Conservation (phyloP, 2,797 vertebrate genomes). For the Euthynnus affinis region DNA sequence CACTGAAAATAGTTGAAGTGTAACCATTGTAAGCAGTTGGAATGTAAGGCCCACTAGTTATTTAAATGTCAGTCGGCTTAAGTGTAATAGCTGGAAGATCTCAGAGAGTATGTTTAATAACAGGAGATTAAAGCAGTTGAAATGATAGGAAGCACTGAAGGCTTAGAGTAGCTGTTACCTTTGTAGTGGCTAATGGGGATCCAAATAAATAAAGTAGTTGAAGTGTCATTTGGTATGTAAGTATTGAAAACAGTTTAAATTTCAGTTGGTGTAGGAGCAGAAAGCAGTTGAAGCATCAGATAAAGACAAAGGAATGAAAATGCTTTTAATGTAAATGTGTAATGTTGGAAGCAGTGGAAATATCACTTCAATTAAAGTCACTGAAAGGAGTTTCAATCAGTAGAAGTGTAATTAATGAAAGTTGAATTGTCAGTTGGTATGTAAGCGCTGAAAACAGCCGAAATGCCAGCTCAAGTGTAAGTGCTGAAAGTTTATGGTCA, state of each 20-base stretch:
- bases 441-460: too few relatives aligned
- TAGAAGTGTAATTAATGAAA: neutral
- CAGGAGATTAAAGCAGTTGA: neutral
- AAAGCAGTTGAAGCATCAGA: too few relatives aligned
- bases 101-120: neutral
- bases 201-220: neutral
- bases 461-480: too few relatives aligned
- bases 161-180: too few relatives aligned
- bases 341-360: too few relatives aligned
- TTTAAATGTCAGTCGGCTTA: neutral
- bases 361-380: too few relatives aligned
- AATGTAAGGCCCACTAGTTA: neutral
- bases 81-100: neutral
- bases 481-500: neutral
- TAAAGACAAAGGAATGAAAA: neutral
- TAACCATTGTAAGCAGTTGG: neutral
- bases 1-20: neutral
- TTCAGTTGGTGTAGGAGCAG: neutral
- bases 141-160: neutral
- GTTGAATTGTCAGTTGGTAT: too few relatives aligned
- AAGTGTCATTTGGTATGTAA: neutral
- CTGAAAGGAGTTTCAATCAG: neutral
- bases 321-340: neutral
- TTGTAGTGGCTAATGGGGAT: too few relatives aligned
- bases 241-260: neutral